These are phyloP conservation scores for Aphis gossypii DNA, from an alignment of 1,140 invertebrate genomes.

Conservation along the genomic window DNA sequence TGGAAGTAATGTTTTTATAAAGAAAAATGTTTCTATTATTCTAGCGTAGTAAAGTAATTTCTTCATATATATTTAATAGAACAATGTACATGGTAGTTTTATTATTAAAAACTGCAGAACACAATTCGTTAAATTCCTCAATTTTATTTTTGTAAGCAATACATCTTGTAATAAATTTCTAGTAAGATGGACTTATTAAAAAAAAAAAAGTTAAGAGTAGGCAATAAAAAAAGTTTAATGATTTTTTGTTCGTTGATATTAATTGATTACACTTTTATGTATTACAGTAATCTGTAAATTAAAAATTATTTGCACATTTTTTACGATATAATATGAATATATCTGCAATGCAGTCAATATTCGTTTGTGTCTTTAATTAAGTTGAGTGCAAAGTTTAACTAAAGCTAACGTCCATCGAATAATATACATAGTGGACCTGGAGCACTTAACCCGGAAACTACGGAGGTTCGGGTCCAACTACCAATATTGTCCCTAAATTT, in stretches of 20 bases:
- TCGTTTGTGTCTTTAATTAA: neutral
- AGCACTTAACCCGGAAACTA: neutral
- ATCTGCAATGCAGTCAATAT: neutral
- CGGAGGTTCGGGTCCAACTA: neutral
- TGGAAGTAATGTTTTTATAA: neutral
- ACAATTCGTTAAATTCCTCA: neutral
- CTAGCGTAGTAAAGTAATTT: neutral
- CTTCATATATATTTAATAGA: neutral
- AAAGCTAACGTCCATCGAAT: neutral
- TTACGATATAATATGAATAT: neutral
- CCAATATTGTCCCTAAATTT: neutral
- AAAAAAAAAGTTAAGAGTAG: neutral
- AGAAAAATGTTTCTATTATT: constrained; percentile 7
- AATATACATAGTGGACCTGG: neutral
- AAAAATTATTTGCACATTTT: neutral
- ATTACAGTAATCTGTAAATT: neutral
- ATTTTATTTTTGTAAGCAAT: neutral
- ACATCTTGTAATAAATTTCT: too few relatives aligned
- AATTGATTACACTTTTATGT: neutral
- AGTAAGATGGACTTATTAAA: neutral
- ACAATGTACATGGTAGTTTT: neutral
- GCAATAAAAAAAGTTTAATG: neutral
- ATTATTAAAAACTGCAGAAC: neutral
- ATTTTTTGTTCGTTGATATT: neutral
- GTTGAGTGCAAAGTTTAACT: neutral